phyloP scores from a whole-genome alignment of 1,140 invertebrate species.

The Eupeodes corollae region DNA sequence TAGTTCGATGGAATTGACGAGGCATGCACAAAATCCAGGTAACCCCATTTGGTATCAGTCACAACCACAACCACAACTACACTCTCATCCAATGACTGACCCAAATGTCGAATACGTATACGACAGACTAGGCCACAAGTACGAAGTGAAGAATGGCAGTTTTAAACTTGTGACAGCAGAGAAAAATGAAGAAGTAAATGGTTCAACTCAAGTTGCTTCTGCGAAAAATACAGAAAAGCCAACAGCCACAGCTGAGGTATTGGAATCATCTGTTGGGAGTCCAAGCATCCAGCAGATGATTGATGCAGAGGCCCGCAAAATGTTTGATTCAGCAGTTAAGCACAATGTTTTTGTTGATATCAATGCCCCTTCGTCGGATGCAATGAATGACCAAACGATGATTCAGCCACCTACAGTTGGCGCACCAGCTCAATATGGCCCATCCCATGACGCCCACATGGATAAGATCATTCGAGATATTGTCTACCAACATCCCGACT shows the following conservation, averaged over 20 bases:
- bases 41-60: background rate
- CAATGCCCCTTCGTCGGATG: too few species aligned
- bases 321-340: too few species aligned
- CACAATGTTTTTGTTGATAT: too few species aligned
- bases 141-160: background rate
- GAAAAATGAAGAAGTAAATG: too few species aligned
- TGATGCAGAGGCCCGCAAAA: too few species aligned
- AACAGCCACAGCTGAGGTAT: constrained; percentile 9
- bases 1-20: too few species aligned
- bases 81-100: background rate
- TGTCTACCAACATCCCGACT: constrained; percentile 23
- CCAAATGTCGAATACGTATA: background rate
- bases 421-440: constrained; percentile 14
- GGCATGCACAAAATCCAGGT: too few species aligned
- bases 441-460: constrained; percentile 20
- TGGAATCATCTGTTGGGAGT: too few species aligned
- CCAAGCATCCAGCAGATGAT: too few species aligned
- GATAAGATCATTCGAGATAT: constrained; percentile 26
- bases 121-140: background rate
- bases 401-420: background rate
- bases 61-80: background rate
- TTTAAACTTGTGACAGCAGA: background rate
- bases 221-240: constrained; percentile 12
- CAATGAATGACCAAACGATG: too few species aligned
- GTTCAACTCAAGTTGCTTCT: too few species aligned